Evolutionary conservation across 2,113 vertebrate genomes (phyloP), one percentile per base, ranked within the genome.

Genomic region (Podarcis raffonei): DNA sequence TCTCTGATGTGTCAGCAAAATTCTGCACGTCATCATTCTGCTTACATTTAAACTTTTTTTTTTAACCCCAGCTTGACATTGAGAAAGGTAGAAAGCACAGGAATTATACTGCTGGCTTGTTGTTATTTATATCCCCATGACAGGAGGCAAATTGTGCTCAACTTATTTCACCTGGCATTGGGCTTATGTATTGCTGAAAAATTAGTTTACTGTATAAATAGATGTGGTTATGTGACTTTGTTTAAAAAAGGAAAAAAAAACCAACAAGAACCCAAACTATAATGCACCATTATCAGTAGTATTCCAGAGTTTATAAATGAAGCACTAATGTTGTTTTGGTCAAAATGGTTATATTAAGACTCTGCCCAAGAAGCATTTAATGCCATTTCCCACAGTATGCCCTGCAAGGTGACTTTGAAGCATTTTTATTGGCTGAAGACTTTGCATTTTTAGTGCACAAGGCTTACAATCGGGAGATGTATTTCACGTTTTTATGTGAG

Each of bases 401-500:
- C 90, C 91, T 88, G 27, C 82, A 93, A 93, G 87, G 90, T 94
- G 87, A 94, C 90, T 94, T 94, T 94, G 88, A 69, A 92, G 9
- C 39, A 85, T 90, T 95, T 95, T 95, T 93, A 92, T 78, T 91
- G 76, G 71, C 92, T 59, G 86, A 92, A 91, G 66, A 87, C 80
- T 89, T 91, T 91, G 84, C 69, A 90, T 92, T 94, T 92, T 95
- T 92, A 93, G 86, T 85, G 35, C 35, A 89, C 76, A 84, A 7
- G 1, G 53, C 83, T 87, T 91, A 89, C 6, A 94, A 90, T 32
- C 27, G 87, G 81, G 72, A 94, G 71, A 89, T 80, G 32, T 39
- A 92, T 95, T 93, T 95, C 81, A 83, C 90, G 87, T 91, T 91
- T 92, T 93, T 94, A 93, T 94, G 90, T 90, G 83, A 76, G 78